Evolutionary conservation across 2,113 vertebrate genomes (phyloP), one percentile per base, ranked within the genome.

Genomic region (Oryzias melastigma): DNA sequence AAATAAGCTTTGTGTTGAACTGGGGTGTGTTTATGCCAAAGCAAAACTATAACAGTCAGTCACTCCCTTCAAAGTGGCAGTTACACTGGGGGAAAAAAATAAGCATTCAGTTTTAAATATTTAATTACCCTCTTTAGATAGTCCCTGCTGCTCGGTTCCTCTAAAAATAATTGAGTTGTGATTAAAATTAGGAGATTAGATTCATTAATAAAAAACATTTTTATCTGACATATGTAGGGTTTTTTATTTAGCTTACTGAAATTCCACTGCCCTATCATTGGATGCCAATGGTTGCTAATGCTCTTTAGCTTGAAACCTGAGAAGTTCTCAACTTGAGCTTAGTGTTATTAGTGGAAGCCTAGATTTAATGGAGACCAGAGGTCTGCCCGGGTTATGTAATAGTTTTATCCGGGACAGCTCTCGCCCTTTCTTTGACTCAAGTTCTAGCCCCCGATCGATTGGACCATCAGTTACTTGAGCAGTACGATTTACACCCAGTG

Each of bases 281-380:
- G 20, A 0, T 22, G 10, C 8, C 16, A 17, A 22, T 59, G 59
- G 73, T 66, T 69, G 50, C 25, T 65, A 61, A 67, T 55, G 57
- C 42, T 69, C 50, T 76, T 73, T 66, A 50, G 61, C 74, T 45
- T 41, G 77, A 83, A 81, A 84, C 53, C 16, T 7, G 57, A 84
- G 81, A 75, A 40, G 66, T 50, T 60, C 50, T 78, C 41, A 85
- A 76, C 62, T 77, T 80, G 61, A 71, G 17, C 50, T 35, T 7
- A 50, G 55, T 10, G 46, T 75, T 74, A 65, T 79, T 53, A 68
- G 78, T 24, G 22, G 52, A 63, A 68, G 27, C 61, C 66, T 70
- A 29, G 22, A 54, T 82, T 81, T 85, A 85, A 79, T 75, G 70
- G 55, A 17, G 60, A 75, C 82, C 82, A 78, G 85, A 85, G 65